Evolutionary conservation across 2,797 vertebrate species (phyloP), one percentile per base, ranked within the genome.

Genomic region (Argya squamiceps): DNA sequence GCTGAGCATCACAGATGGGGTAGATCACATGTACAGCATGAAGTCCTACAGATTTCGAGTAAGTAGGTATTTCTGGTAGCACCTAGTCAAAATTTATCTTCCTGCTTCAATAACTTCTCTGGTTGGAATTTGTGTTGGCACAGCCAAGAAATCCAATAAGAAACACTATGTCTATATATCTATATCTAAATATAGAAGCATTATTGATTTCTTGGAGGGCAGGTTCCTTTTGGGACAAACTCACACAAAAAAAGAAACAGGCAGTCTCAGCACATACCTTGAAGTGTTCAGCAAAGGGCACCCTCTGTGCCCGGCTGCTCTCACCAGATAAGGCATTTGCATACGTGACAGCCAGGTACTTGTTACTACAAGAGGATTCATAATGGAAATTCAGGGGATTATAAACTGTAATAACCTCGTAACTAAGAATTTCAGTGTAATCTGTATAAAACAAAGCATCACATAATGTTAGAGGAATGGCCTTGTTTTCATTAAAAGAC

Each of bases 141-240:
- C 58, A 73, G 78, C n/a, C 68, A 89, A 93, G 64, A 67, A 92
- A 90, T 74, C 32, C n/a, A 59, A 34, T 52, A 90, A 74, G 82
- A 87, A 13, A 1, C 16, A 13, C 36, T 32, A 6, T 17, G 20
- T 55, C 17, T 62, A 9, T 39, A 37, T 37, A 69, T 41, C 16
- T 69, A 7, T 41, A 43, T 26, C 22, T 49, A 78, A 84, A 94
- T 82, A 87, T 23, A 95, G 89, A 77, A 77, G 29, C 8, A 10
- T 58, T 82, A 96, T 23, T 93, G 83, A 94, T 93, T 94, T 95
- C 43, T 95, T 78, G 60, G 37, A 68, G 55, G 34, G 59, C 43
- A 84, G 65, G 85, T 30, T 67, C 27, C 27, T 93, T 92, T 83
- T 39, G 75, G 93, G 83, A 93, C 55, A 87, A 71, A 91, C 24